Evolutionary conservation across 2,113 vertebrate species (phyloP), one percentile per base, ranked within the genome.

Genomic region (Electrona antarctica): DNA sequence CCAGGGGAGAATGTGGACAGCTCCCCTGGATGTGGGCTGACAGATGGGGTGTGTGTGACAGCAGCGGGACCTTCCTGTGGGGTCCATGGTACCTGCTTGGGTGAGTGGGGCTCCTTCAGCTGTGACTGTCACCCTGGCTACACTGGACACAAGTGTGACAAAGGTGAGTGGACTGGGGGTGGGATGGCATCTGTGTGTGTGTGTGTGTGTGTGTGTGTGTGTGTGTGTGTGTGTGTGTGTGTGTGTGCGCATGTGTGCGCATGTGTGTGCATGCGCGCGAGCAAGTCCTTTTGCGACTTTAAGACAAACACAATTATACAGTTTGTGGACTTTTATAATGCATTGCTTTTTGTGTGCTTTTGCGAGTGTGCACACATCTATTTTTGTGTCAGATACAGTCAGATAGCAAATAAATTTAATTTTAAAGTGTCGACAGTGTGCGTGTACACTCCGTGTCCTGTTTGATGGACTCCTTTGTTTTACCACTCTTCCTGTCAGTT

Each of bases 81-180:
- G 0, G n/a, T 74, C 29, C 93, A 94, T 3, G 94, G 93, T 51
- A 93, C 90, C 69, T 97, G 96, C 69, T 76, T 92, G 52, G 93
- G 93, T 4, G 93, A 92, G 52, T 95, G 94, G 95, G 93, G 92
- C 68, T 95, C 92, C 49, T 95, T 95, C 80, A 95, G 61, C 87
- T 97, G 96, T 71, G 89, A 94, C 73, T 97, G 96, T 15, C 92
- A 90, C 63, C 87, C 95, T 0, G 96, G 95, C 52, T 95, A 92
- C 72, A 86, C 69, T 1, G 96, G 96, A 77, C 88, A 93, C 74
- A 89, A 89, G 2, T 97, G 96, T 88, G 94, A 96, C 55, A 88
- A 79, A 73, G 94, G 96, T 97, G 85, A 77, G 67, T 79, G 81
- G 33, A 41, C 33, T 41, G 33, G 33, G 33, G 33, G 33, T 4